phyloP scores from a whole-genome alignment of 2,888 invertebrate species.

The Dermolepida albohirtum region DNA sequence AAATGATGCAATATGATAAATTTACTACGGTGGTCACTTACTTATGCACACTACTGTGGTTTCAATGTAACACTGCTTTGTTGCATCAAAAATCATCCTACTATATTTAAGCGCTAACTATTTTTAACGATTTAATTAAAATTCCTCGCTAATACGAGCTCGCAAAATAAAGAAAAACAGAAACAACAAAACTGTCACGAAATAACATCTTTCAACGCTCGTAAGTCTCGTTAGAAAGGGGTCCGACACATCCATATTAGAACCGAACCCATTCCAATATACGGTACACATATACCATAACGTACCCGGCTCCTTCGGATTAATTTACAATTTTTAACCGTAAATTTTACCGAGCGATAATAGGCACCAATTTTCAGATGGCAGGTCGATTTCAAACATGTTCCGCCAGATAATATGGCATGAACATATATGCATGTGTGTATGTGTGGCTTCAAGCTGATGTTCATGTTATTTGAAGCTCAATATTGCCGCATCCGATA shows the following conservation, averaged over 20 bases:
- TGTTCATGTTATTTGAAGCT: constrained; percentile 39
- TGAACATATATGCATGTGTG: constrained; percentile 8
- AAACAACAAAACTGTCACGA: neutral
- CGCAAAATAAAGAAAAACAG: constrained; percentile 16
- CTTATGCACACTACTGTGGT: too few species aligned
- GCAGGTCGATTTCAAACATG: constrained; percentile 29
- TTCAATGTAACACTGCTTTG: too few species aligned
- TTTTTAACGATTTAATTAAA: constrained; percentile 26
- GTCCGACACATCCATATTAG: constrained; percentile 1
- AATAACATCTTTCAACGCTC: neutral
- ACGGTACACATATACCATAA: constrained; percentile 9
- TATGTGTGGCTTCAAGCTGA: neutral
- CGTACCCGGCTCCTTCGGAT: constrained; percentile 29
- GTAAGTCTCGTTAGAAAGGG: constrained; percentile 20
- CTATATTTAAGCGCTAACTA: constrained; percentile 6
- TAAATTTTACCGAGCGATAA: constrained; percentile 35
- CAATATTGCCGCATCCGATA: constrained; percentile 42
- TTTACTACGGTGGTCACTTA: too few species aligned
- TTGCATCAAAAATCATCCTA: neutral
- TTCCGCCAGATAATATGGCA: constrained; percentile 2
- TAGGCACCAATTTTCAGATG: constrained; percentile 33
- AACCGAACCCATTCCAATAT: neutral
- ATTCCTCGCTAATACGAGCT: constrained; percentile 26
- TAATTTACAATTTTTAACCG: constrained; percentile 41
- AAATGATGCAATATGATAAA: too few species aligned